Evolutionary conservation across 1,140 invertebrate species (phyloP).

Genomic region (Aphaenogaster rudis): DNA sequence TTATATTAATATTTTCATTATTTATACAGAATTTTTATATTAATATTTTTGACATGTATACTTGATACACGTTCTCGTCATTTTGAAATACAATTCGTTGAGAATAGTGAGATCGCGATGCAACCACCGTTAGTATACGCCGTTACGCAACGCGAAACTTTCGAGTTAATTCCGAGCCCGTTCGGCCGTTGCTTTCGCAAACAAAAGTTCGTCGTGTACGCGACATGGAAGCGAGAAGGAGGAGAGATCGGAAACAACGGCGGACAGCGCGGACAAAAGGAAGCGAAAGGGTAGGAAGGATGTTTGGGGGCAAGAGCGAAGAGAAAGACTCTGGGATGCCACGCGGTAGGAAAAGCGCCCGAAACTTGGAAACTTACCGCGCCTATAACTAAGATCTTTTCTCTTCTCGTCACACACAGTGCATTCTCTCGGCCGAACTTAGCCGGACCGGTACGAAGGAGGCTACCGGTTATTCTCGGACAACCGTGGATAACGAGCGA

Average conservation of each 20-base stretch:
- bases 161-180: constrained; percentile 43
- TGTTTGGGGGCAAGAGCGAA: constrained; percentile 52
- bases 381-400: constrained; percentile 73
- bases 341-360: constrained; percentile 39
- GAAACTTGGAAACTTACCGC: constrained; percentile 58
- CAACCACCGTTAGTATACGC: not conserved
- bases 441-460: constrained; percentile 38
- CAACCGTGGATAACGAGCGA: constrained; percentile 73
- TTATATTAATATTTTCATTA: not conserved
- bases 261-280: constrained; percentile 33
- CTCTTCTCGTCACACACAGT: constrained; percentile 64
- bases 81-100: not conserved
- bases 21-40: not conserved
- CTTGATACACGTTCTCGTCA: not conserved
- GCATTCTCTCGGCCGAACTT: constrained; percentile 53
- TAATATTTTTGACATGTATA: not conserved
- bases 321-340: not conserved
- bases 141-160: constrained; percentile 24
- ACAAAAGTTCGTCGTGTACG: constrained; percentile 28
- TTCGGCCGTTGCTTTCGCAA: constrained; percentile 35
- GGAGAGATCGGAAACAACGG: constrained; percentile 37
- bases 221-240: not conserved
- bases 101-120: not conserved
- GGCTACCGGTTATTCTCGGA: constrained; percentile 66
- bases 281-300: constrained; percentile 34